Evolutionary conservation across 2,797 vertebrate genomes (phyloP), one percentile per base, ranked within the genome.

Genomic region (Lacerta bilineata): DNA sequence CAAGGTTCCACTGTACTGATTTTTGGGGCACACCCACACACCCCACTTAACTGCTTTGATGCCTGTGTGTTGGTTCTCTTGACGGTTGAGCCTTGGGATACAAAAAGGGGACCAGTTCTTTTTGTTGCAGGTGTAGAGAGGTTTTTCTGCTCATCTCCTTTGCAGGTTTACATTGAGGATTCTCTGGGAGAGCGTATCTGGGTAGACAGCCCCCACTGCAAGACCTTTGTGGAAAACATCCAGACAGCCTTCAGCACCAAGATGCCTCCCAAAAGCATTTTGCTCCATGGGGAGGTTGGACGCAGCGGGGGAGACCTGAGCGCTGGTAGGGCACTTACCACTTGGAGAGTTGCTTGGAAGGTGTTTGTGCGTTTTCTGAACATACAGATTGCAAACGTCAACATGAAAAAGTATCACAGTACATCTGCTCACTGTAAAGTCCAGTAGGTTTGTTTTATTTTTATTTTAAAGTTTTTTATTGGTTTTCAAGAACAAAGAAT

Each of bases 151-250:
- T 59, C 43, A 17, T 5, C 2, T 3, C 18, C 27, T 8, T 17
- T 76, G 2, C 83, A 99, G 99, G 99, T 99, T 9, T 99, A 99
- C 95, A 99, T 99, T 0, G 99, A 99, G 87, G 99, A 99, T 95
- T 99, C 99, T 0, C 95, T 99, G 10, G 99, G 99, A 1, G 99
- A 99, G 90, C 97, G 99, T 68, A 99, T 99, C 95, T 99, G 99
- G 99, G 99, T 99, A 90, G 99, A 99, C 96, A 99, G 99, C 90
- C 98, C 97, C 25, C 99, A 99, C 94, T 99, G 99, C 94, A 99
- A 99, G 95, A 98, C 97, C 0, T 99, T 99, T 91, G 99, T 99
- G 86, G 99, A 99, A 93, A 99, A 99, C 94, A 97, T 99, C 93
- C 99, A 99, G 94, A 99, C 99, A 1, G 99, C 99, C 1, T 99